phyloP scores from a whole-genome alignment of 2,888 invertebrate genomes.

The Eupithecia vulgata region DNA sequence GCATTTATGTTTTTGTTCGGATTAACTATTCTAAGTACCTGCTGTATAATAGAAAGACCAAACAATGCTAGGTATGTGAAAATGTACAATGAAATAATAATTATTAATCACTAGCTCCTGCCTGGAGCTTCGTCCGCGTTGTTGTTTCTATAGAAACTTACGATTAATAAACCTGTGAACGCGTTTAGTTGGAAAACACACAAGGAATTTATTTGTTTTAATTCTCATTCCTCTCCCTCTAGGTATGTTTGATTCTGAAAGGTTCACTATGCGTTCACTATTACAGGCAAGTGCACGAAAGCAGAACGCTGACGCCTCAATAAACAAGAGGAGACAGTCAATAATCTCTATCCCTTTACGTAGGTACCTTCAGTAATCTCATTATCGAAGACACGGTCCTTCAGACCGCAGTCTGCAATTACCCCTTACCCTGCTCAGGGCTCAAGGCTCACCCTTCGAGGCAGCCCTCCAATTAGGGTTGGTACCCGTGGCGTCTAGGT shows the following conservation, averaged over 20 bases:
- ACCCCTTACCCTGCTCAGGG: slow-evolving; percentile 24
- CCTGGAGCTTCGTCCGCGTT: too few relatives aligned
- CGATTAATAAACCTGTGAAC: not conserved
- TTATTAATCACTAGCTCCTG: too few relatives aligned
- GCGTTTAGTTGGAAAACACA: not conserved
- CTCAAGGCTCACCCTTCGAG: slow-evolving; percentile 1
- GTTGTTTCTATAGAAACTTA: too few relatives aligned
- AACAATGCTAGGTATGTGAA: too few relatives aligned
- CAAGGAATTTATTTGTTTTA: not conserved
- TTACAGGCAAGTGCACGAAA: not conserved
- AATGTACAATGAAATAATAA: too few relatives aligned
- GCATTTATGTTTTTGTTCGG: too few relatives aligned
- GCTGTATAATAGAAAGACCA: too few relatives aligned
- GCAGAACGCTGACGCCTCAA: not conserved
- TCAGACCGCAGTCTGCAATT: slow-evolving; percentile 35
- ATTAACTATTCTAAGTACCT: too few relatives aligned
- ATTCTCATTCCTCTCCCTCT: not conserved
- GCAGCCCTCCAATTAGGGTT: slow-evolving; percentile 30
- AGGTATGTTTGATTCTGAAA: not conserved
- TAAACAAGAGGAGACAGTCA: slow-evolving; percentile 18
- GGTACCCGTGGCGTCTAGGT: slow-evolving; percentile 10
- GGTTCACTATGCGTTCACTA: not conserved
- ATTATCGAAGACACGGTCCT: slow-evolving; percentile 23
- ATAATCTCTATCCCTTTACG: slow-evolving; percentile 12
- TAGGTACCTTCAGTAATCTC: slow-evolving; percentile 23